Evolutionary conservation across 2,888 invertebrate genomes (phyloP), one percentile per base, ranked within the genome.

Genomic region (Tipula vernalis): DNA sequence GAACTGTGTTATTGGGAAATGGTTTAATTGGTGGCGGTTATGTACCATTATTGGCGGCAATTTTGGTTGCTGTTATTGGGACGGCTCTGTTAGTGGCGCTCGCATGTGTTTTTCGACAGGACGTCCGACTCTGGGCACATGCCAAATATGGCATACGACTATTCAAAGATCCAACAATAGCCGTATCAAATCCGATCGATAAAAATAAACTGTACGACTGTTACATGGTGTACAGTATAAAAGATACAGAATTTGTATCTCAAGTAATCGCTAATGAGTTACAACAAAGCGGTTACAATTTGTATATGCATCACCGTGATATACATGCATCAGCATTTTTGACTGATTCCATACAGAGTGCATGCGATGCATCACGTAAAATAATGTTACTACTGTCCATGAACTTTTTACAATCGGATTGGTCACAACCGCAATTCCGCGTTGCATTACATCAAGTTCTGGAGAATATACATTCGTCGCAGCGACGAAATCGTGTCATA

Each of bases 221-320:
- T 87, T 98, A 97, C 92, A 94, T 98, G 90, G 95, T 96, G 88
- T 98, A 97, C 92, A 96, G 96, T 91, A 94, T 95, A 89, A 94
- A 95, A 89, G 97, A 97, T 93, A 96, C 93, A 91, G 95, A 92
- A 93, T 95, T 93, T 90, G 94, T 94, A 93, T 95, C 91, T 91
- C 94, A 92, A 91, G 95, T 92, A 91, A 95, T 93, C 89, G 96
- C 92, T 92, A 95, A 91, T 89, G 96, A 96, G 90, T 91, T 97
- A 88, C 96, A 97, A 91, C 95, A 95, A 89, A 91, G 91, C 88
- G 93, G 93, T 87, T 92, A 92, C 88, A 91, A 92, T 88, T 92
- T 97, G 87, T 95, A 95, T 90, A 92, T 95, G 88, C 95, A 92
- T 93, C 96, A 92, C 92, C 94, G 92, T 92, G 96, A 92, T 90